These are phyloP conservation scores for Rotaria macrura DNA, from an alignment of 2,888 invertebrate species.

Conservation along the genomic window DNA sequence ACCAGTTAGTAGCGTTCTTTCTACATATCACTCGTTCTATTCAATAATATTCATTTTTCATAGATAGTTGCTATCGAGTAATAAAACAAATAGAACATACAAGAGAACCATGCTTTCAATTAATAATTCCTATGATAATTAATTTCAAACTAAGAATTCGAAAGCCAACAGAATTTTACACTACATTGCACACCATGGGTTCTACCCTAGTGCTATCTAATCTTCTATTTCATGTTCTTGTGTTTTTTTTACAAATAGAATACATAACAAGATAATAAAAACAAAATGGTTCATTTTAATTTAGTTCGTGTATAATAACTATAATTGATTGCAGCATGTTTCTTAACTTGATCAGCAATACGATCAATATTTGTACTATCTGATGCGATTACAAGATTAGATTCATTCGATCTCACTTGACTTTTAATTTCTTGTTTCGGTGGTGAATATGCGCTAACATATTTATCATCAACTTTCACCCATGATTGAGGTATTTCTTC, in stretches of 20 bases:
- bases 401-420: not conserved
- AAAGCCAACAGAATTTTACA: too few species aligned
- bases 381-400: not conserved
- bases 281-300: not conserved
- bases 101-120: too few species aligned
- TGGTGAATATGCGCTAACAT: not conserved
- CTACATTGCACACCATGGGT: too few species aligned
- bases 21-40: too few species aligned
- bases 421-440: not conserved
- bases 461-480: not conserved
- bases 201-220: too few species aligned
- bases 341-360: not conserved
- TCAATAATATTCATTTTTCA: too few species aligned
- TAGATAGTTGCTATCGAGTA: too few species aligned
- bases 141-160: too few species aligned
- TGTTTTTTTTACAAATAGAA: not conserved
- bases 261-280: not conserved
- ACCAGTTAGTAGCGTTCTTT: too few species aligned
- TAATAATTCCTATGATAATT: too few species aligned
- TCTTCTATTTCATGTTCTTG: too few species aligned
- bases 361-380: not conserved
- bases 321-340: conserved; percentile 8
- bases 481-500: not conserved
- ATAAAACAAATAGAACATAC: too few species aligned
- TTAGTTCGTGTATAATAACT: conserved; percentile 2